These are phyloP conservation scores for Chrysopilus asiliformis DNA, from an alignment of 2,888 invertebrate species.

Conservation along the genomic window DNA sequence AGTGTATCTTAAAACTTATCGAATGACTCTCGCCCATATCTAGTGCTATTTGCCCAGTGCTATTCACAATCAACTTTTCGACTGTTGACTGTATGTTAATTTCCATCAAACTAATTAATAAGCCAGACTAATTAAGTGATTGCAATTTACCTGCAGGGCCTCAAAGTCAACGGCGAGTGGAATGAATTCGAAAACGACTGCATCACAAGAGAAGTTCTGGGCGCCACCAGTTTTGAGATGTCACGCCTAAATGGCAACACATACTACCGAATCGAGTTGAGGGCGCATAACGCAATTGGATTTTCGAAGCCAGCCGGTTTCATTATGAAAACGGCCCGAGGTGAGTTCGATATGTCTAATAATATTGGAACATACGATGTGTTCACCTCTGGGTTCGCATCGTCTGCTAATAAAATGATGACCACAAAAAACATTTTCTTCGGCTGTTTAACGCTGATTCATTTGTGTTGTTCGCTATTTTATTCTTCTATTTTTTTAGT, in stretches of 20 bases:
- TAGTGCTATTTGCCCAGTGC: too few species aligned
- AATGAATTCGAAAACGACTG: slow-evolving; percentile 42
- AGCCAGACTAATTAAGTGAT: too few species aligned
- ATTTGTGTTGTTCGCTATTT: too few species aligned
- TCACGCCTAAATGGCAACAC: slow-evolving; percentile 60
- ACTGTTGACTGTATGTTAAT: too few species aligned
- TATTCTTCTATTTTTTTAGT: too few species aligned
- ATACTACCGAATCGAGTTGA: slow-evolving; percentile 68
- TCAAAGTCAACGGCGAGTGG: slow-evolving; percentile 56
- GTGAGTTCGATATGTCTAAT: slow-evolving; percentile 50
- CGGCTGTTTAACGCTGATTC: slow-evolving; percentile 5
- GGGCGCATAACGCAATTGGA: slow-evolving; percentile 77
- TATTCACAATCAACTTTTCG: too few species aligned
- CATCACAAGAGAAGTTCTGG: slow-evolving; percentile 44
- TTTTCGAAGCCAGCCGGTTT: slow-evolving; percentile 64
- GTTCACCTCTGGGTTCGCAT: slow-evolving; percentile 35
- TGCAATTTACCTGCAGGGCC: too few species aligned
- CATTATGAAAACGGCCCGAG: slow-evolving; percentile 72
- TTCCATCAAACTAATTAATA: too few species aligned
- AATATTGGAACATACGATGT: slow-evolving; percentile 35
- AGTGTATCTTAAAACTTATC: too few species aligned
- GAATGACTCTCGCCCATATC: too few species aligned
- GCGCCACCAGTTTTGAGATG: slow-evolving; percentile 54
- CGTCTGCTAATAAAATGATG: slow-evolving; percentile 27
- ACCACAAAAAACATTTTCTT: slow-evolving; percentile 15